Base-by-base conservation (phyloP, 1,140 invertebrate genomes). In the Bactericera cockerelli region DNA sequence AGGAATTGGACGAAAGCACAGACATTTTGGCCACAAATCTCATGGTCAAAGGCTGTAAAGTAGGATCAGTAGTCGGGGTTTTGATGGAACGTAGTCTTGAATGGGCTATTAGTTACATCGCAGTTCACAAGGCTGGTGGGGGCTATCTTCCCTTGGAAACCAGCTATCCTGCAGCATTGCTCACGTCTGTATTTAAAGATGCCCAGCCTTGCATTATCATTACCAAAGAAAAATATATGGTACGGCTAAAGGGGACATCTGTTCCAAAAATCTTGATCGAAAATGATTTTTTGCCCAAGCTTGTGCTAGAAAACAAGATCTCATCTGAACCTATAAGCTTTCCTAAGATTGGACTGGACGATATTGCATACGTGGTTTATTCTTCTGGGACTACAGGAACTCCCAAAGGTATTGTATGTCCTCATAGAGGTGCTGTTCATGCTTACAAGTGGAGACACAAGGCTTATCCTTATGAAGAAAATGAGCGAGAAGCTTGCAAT, bases 311-410 rank as follows among this genome's bases (percentile, higher is more conserved):
- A 31, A 22, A 8, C 28, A 26, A 56, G 55, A 49, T 58, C 61
- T 26, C n/a, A 28, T 28, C 58, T 24, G 3, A 19, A 4, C 6
- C 6, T 19, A 13, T 58, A 24, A 1, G 16, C 14, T n/a, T 26
- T 56, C 38, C 63, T 14, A 39, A 59, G 1, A 24, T 26, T 26
- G 54, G 56, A 16, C 55, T 67, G 6, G 65, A 67, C 62, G 74
- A 72, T 66, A 64, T 77, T 38, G 76, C 75, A 4, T 76, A 76
- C 64, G 68, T 72, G 21, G 75, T 74, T 0, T 76, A 74, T 60
- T 74, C 72, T 0, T 77, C 75, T 11, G 76, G 76, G 1, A 78
- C 76, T 6, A 78, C 76, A n/a, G 76, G 76, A 22, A 75, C 73
- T 65, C 76, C 76, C 13, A 78, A 78, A 71, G 76, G 76, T 66